Evolutionary conservation across 2,888 invertebrate genomes (phyloP), one percentile per base, ranked within the genome.

Genomic region (Cerastoderma edule): DNA sequence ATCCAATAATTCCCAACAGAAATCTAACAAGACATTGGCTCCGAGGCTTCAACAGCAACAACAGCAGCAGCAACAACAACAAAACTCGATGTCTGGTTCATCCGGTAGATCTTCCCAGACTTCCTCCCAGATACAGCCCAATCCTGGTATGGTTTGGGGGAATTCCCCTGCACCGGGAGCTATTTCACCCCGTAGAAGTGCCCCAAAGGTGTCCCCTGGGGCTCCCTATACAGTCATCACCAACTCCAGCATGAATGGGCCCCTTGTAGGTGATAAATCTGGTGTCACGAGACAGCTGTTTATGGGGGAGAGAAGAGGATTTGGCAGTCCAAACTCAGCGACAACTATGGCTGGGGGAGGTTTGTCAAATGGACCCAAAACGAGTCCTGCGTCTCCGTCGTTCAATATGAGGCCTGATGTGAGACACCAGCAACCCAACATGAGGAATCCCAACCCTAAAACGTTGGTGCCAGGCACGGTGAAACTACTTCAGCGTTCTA

Each of bases 261-360:
- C 76, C 19, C 30, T 70, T 57, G 44, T 70, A 46, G 32, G 60
- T 24, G 87, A 86, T 33, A 87, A 90, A 74, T 86, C 75, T 19
- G 71, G 70, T 10, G 88, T 89, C 27, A 85, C 87, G 1, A 85
- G 92, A 35, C 92, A 92, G 83, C 85, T 92, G 53, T 92, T 92
- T 75, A 87, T 90, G 19, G 82, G 79, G 33, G 91, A 90, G 39
- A 81, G 84, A 28, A 69, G 82, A 60, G 78, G 83, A 19, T 78
- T 85, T 75, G 81, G 83, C 16, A 76, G 77, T 65, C 85, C 85
- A 30, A 79, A 78, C 24, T 64, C 71, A 30, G 77, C 75, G 3
- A 80, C 80, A 46, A 85, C 85, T 33, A 78, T 83, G 32, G 75
- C 78, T 19, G 81, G 78, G 65, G 83, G 78, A 50, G 74, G 73